Base-by-base conservation (phyloP, 2,113 vertebrate species). In the Galeopterus variegatus region DNA sequence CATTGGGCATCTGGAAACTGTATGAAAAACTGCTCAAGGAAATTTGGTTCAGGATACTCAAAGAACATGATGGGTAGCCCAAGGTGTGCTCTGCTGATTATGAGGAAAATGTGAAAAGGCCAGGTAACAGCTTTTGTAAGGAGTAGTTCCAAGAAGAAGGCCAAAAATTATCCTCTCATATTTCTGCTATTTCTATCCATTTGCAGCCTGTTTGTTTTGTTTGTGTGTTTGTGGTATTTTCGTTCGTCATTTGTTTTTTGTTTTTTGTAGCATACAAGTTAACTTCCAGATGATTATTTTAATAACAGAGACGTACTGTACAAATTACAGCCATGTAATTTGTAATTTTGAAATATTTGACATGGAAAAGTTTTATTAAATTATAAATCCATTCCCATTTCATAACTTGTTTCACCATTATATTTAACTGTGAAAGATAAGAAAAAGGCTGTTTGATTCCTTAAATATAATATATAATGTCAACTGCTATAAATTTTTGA, bases 291-390 rank as follows among this genome's bases (percentile, higher is more conserved):
- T 41, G 50, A 92, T 8, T 24, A 36, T 28, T 89, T 70, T 75
- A 82, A 73, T n/a, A 80, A 64, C 5, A 31, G 26, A 65, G 11
- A 86, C 26, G 88, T 17, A 75, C 19, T 80, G 73, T 75, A 41
- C 36, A 48, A 88, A 88, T 95, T 41, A 64, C 3, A 62, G 45
- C 26, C 54, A 41, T 41, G 41, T 41, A 41, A 41, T 3, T 41
- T 41, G 41, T 41, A 41, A 45, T 70, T 92, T 70, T 75, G 31
- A 95, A 90, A 91, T 89, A 72, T 21, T 60, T 79, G 48, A 67
- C 62, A 64, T 52, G 41, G 15, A 91, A 92, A 41, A 93, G n/a
- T 92, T 48, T 90, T 31, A 84, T 94, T 96, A 92, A 72, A 92
- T 84, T 76, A 64, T 81, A 93, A 94, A 80, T 5, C 5, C 56